phyloP scores from a whole-genome alignment of 1,140 invertebrate genomes.

The Micrasema minimum region DNA sequence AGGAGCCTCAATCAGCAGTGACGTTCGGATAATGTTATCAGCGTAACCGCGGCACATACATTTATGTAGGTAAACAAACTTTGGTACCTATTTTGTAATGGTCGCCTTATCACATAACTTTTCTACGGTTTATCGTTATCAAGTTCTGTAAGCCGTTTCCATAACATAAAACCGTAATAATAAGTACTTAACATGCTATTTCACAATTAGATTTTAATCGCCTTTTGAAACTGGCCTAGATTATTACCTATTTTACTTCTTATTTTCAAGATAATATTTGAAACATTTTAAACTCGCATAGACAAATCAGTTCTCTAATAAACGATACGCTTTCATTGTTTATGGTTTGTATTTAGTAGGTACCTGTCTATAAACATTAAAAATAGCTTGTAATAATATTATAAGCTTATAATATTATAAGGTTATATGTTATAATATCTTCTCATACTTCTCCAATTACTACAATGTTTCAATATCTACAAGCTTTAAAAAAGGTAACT shows the following conservation, averaged over 20 bases:
- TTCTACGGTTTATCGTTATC: constrained; percentile 43
- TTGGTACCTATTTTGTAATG: constrained; percentile 36
- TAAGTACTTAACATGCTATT: background rate
- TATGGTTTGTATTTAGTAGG: too few relatives aligned
- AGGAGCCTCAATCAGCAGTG: constrained; percentile 20
- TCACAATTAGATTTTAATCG: constrained; percentile 13
- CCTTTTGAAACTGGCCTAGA: constrained; percentile 2
- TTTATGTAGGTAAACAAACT: constrained; percentile 41
- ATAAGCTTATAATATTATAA: too few relatives aligned
- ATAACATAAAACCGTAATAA: background rate
- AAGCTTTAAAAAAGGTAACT: too few relatives aligned
- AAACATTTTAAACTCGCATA: too few relatives aligned
- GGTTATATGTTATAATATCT: too few relatives aligned
- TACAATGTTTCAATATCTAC: too few relatives aligned
- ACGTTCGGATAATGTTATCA: constrained; percentile 42
- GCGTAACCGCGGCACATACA: constrained; percentile 38
- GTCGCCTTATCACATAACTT: constrained; percentile 32
- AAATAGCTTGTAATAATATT: too few relatives aligned
- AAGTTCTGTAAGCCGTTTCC: constrained; percentile 9
- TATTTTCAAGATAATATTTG: too few relatives aligned
- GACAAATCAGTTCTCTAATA: too few relatives aligned
- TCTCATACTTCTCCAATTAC: too few relatives aligned
- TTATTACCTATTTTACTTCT: background rate
- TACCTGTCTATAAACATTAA: too few relatives aligned
- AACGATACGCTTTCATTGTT: too few relatives aligned